Evolutionary conservation across 2,888 invertebrate species (phyloP).

Genomic region (Zootermopsis nevadensis): DNA sequence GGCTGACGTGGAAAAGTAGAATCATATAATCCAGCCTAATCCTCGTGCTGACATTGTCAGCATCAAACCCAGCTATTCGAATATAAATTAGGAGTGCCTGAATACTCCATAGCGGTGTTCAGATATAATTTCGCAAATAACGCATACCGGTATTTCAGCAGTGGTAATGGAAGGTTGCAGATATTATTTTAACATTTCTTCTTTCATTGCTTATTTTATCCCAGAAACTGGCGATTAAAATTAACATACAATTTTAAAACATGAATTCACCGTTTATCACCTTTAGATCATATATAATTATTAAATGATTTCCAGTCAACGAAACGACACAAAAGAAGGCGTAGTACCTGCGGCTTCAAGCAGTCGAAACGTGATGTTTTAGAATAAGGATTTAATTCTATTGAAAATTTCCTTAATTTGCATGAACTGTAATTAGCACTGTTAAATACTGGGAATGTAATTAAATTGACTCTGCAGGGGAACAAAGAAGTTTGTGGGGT

Average conservation of each 20-base stretch:
- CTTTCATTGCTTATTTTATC: not conserved
- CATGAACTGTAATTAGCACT: constrained; percentile 22
- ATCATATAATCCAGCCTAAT: no score
- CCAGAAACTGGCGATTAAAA: not conserved
- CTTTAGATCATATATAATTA: not conserved
- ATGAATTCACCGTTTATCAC: not conserved
- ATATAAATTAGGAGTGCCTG: no score
- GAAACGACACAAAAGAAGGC: not conserved
- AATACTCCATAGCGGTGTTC: no score
- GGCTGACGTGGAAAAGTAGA: no score
- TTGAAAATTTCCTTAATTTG: constrained; percentile 22
- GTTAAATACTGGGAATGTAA: constrained; percentile 13
- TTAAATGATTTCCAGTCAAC: not conserved
- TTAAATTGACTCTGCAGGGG: constrained; percentile 38
- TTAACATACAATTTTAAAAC: constrained; percentile 2
- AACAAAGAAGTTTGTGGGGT: constrained; percentile 46
- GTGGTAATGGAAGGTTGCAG: no score
- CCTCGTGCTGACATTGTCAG: no score
- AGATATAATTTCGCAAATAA: no score
- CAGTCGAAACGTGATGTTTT: not conserved
- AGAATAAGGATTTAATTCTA: constrained; percentile 22
- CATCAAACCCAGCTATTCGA: no score
- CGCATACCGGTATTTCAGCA: no score
- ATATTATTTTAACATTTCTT: no score
- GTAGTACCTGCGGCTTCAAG: no score